Percentiles rank a stretch among this genome's conserved stretches.
These are phyloP conservation scores for Tipula helvola DNA, from an alignment of 2,888 invertebrate genomes.

Conservation along the genomic window DNA sequence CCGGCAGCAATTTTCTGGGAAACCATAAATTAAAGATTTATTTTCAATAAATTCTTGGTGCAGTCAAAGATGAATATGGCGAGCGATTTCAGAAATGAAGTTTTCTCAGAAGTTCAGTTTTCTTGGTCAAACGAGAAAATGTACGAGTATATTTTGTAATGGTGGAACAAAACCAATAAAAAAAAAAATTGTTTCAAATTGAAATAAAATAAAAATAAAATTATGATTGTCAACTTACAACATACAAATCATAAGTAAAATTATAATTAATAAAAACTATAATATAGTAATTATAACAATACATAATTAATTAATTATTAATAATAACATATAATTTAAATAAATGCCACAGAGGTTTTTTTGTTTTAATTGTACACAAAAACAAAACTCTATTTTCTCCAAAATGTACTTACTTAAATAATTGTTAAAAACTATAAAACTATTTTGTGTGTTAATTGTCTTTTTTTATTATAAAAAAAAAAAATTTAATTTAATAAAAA, in stretches of 20 bases:
- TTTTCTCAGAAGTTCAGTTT: too few species aligned
- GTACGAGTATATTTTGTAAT: too few species aligned
- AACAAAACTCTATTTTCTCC: background rate
- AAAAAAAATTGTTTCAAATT: background rate
- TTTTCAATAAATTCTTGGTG: too few species aligned
- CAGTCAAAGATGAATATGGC: too few species aligned
- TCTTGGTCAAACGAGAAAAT: too few species aligned
- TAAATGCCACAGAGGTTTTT: conserved; percentile 4
- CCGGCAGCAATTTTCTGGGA: too few species aligned
- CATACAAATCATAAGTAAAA: background rate
- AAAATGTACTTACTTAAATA: background rate
- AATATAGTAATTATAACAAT: background rate
- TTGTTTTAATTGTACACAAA: background rate
- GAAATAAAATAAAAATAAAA: background rate
- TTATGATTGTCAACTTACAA: conserved; percentile 4
- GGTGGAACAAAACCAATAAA: background rate
- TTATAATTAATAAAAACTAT: background rate
- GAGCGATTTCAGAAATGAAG: too few species aligned
- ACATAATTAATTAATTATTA: background rate
- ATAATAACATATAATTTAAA: background rate
- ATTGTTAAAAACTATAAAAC: background rate
- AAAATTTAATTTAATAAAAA: background rate
- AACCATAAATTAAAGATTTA: too few species aligned
- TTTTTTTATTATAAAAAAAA: background rate
- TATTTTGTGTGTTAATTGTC: background rate